Base-by-base conservation (phyloP, 2,888 invertebrate species). In the Patella pellucida region DNA sequence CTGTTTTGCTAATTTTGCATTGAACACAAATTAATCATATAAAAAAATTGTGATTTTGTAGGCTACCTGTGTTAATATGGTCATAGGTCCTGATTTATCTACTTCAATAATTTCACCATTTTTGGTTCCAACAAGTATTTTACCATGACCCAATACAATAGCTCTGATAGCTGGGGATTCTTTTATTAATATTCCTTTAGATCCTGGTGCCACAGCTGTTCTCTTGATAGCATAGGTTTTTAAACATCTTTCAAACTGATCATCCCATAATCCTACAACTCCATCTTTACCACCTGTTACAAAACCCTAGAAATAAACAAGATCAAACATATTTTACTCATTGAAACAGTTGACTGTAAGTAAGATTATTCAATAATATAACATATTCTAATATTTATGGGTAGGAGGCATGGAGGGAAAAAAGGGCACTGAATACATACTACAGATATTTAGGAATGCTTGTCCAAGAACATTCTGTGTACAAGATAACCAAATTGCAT, bases 271-370 rank as follows among this genome's bases (percentile, higher is more conserved):
- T 27, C 88, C 88, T 7, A 92, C 87, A n/a, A 85, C 83, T 9
- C 92, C 92, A 80, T 91, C 92, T 79, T 92, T 91, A 15, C 92
- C 92, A 15, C 91, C 91, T 3, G 91, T 91, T 71, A 91, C 90
- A 85, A 91, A 91, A 19, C 90, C 91, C 91, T 91, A 85, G 15
- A 76, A 74, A 31, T n/a, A 51, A 16, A 72, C 23, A 12, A 72
- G 7, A 19, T 41, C 5, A 14, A n/a, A 3, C 23, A 69, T 51
- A 27, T 31, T 50, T 2, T 19, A 31, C 31, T 19, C 9, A 11
- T 5, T 27, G 68, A n/a, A n/a, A 68, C 12, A 2, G 14, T 27
- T 5, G 67, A 67, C 67, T 16, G 12, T 68, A 12, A 68, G 12
- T 68, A 12, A 68, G 19, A n/a, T 15, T 68, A 68, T 19, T 31